Evolutionary conservation across 2,797 vertebrate species (phyloP), one percentile per base, ranked within the genome.

Genomic region (Enteromius fasciolatus): DNA sequence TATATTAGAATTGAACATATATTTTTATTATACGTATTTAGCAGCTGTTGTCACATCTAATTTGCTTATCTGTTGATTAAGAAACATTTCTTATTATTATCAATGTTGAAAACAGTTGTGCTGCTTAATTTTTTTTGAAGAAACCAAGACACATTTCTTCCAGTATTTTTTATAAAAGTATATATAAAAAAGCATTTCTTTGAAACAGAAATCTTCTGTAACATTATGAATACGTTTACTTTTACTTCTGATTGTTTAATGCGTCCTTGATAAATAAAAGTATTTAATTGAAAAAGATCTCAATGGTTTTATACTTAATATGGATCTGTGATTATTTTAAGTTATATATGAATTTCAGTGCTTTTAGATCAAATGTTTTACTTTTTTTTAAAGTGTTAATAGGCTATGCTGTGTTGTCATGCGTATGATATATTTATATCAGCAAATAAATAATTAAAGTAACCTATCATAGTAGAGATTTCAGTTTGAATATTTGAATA

Each of bases 391-490:
- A 25, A 46, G 14, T 17, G 3, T 70, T 70, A 44, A 28, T 70
- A 70, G 8, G 15, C 4, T 20, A 12, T 73, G 46, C 50, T 73
- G 25, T 50, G 44, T 0, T 72, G 17, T 52, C 50, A 12, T 70
- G 17, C 1, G 10, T 48, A 44, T 52, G 28, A 33, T 33, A 54
- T 3, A 50, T 41, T 9, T 9, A 31, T 31, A 33, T 64, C 61
- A 81, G 83, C 41, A 52, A 72, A 89, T 87, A 92, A 92, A 90
- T 89, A 44, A 88, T 73, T 85, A 76, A 90, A 91, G 89, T 89
- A 87, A 89, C 86, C 15, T 11, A 39, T 76, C 80, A 88, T 66
- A 79, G 69, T 84, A 44, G 78, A 67, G 39, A 80, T 88, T 91
- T 85, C 86, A 88, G 90, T 92, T 86, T 85, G 44, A 80, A 79